Evolutionary conservation across 2,888 invertebrate species (phyloP), one percentile per base, ranked within the genome.

Genomic region (Cremastinae sp.): DNA sequence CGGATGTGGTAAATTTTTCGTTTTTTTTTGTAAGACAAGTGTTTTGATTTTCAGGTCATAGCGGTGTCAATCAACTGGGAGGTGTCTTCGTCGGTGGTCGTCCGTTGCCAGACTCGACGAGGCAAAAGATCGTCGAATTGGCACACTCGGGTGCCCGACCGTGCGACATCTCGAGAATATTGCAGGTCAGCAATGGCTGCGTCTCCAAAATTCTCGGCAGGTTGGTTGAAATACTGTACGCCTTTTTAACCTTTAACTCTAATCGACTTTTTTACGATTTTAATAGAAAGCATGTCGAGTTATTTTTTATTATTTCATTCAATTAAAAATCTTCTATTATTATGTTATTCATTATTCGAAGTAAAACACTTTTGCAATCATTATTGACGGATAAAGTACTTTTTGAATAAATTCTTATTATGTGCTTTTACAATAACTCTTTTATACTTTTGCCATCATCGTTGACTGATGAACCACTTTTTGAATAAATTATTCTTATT

Each of bases 51-150:
- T 80, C 91, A 93, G 95, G 98, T 92, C 98, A 99, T 94, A 98
- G 98, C 93, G 99, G 98, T 90, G 97, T 99, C 91, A 98, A 99
- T 94, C 98, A 99, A 93, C 94, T 99, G 92, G 98, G 98, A 90
- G 98, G 99, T 90, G 98, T 98, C 90, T 99, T 98, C 93, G 98
- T 99, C 92, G 97, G 98, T 92, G 99, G 99, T 82, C 93, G 99
- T 84, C 99, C 98, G 82, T 93, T 99, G 91, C 98, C 98, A 79
- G 98, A 99, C 92, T 96, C 97, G 86, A 99, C 98, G 86, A 93
- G 99, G 84, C 98, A 99, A 93, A 97, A 98, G 93, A 99, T 99
- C 87, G 98, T 99, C 86, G 98, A 99, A 92, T 92, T 99, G 90
- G 99, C 99, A 82, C 98, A 98, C 92, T 96, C 97, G 58, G 99